phyloP scores from a whole-genome alignment of 2,113 vertebrate species.

The Dasyornis broadbenti region DNA sequence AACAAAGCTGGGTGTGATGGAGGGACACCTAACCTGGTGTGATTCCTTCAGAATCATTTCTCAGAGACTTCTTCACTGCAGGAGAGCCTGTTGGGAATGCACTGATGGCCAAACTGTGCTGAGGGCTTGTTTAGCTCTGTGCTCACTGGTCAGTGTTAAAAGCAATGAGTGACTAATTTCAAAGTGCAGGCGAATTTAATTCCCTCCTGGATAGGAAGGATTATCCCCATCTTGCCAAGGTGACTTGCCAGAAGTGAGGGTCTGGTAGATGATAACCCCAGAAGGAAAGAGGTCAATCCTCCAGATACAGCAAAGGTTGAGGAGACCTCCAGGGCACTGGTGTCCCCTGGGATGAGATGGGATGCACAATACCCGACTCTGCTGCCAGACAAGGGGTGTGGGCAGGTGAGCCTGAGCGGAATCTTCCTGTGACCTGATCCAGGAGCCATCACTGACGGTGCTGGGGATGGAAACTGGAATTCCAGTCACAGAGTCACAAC shows the following conservation, averaged over 20 bases:
- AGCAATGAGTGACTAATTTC: background rate
- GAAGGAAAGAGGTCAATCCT: background rate
- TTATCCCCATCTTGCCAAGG: background rate
- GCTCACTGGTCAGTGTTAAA: background rate
- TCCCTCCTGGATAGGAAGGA: background rate
- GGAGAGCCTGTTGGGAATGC: background rate
- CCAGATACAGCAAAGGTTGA: background rate
- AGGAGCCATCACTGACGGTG: background rate
- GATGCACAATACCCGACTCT: background rate
- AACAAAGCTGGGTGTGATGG: background rate
- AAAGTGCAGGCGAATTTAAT: background rate
- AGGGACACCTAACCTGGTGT: background rate
- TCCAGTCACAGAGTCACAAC: background rate
- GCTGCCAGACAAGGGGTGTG: background rate
- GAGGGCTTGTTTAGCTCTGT: background rate
- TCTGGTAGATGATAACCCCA: background rate
- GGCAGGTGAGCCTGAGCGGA: background rate
- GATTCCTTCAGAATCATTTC: background rate
- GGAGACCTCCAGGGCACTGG: fast-evolving
- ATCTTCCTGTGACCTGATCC: background rate
- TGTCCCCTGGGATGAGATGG: background rate
- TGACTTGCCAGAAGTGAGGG: background rate
- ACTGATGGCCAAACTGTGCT: background rate
- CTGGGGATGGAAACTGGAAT: background rate
- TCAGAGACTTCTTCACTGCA: background rate